A percentile compares a stretch with the other conserved stretches of the same genome.
Evolutionary conservation across 2,888 invertebrate genomes (phyloP).

Genomic region (Phortica okadai): DNA sequence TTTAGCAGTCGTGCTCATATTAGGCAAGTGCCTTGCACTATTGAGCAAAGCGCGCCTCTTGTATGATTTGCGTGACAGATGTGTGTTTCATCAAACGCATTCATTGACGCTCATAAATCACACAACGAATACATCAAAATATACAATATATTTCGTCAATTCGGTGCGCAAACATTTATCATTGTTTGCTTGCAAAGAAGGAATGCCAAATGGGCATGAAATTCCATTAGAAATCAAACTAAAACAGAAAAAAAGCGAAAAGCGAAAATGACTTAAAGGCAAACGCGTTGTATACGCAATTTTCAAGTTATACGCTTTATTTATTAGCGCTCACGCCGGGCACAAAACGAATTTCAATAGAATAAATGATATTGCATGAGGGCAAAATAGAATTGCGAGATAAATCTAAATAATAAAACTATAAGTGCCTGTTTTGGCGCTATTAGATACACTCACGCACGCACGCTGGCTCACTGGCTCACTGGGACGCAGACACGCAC

Average conservation of each 20-base stretch:
- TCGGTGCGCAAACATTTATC: too few species aligned
- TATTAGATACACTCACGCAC: conserved; percentile 57
- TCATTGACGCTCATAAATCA: too few species aligned
- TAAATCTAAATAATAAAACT: conserved; percentile 67
- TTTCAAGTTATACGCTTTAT: conserved; percentile 40
- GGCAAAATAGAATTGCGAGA: conserved; percentile 32
- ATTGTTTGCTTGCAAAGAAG: too few species aligned
- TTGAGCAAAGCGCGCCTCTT: too few species aligned
- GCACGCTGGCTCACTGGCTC: conserved; percentile 5
- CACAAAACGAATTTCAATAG: not conserved
- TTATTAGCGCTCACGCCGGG: not conserved
- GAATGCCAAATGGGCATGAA: not conserved
- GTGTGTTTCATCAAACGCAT: too few species aligned
- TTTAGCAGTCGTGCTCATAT: too few species aligned
- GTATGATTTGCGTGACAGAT: too few species aligned
- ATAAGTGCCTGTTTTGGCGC: conserved; percentile 64
- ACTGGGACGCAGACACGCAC: conserved; percentile 10
- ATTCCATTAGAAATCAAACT: not conserved
- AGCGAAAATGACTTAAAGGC: not conserved
- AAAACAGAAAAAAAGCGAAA: too few species aligned
- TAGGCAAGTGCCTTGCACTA: too few species aligned
- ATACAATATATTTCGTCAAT: too few species aligned
- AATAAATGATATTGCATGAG: not conserved
- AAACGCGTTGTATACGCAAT: conserved; percentile 49
- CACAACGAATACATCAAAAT: too few species aligned